These are phyloP conservation scores for Zosterops hypoxanthus DNA, from an alignment of 2,113 vertebrate genomes.

Conservation along the genomic window DNA sequence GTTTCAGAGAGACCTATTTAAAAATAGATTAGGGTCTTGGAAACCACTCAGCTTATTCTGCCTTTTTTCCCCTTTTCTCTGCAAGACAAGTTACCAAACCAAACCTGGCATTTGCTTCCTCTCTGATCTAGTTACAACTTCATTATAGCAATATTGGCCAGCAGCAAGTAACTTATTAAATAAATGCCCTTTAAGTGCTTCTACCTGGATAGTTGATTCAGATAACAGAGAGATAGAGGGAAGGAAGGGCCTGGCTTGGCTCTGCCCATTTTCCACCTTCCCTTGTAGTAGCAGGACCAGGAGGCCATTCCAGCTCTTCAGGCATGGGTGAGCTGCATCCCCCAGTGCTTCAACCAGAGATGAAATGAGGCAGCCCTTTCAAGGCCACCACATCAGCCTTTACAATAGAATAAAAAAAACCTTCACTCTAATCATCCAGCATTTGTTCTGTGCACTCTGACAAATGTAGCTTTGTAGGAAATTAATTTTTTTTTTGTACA, in stretches of 20 bases:
- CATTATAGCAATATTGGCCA: conserved; percentile 72
- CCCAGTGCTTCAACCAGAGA: background rate
- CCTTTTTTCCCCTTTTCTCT: conserved; percentile 8
- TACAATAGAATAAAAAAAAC: background rate
- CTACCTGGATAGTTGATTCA: conserved; percentile 32
- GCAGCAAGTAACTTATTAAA: conserved; percentile 72
- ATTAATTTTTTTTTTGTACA: fast-evolving
- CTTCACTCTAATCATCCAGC: background rate
- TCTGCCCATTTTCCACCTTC: background rate
- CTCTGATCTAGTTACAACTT: conserved; percentile 72
- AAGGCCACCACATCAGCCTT: background rate
- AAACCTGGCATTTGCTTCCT: conserved; percentile 58
- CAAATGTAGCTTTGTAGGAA: background rate
- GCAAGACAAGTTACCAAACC: conserved; percentile 64
- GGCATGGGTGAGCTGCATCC: background rate
- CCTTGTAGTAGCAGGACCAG: background rate
- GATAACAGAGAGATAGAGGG: background rate
- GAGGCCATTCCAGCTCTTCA: background rate
- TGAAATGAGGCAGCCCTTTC: background rate
- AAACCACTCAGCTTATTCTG: conserved; percentile 55
- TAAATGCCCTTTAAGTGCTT: conserved; percentile 70
- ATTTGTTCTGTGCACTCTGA: background rate
- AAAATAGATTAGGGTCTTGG: conserved; percentile 69
- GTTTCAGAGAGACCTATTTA: conserved; percentile 67
- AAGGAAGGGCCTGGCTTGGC: background rate